Evolutionary conservation across 2,888 invertebrate species (phyloP).

Genomic region (Helicoverpa assulta): DNA sequence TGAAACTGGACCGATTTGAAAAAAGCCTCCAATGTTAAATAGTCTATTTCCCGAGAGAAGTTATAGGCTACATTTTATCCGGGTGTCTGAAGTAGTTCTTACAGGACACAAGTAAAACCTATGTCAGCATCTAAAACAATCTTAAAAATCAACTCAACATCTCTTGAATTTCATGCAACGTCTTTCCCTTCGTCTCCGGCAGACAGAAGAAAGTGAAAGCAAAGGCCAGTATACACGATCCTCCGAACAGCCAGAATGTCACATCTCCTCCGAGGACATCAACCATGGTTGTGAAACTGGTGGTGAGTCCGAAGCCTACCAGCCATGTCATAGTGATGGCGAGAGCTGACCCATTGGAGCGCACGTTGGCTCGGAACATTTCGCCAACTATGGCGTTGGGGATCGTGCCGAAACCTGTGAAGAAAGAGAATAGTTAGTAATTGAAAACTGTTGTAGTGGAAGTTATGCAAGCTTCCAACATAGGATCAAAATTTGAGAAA

Average conservation of each 20-base stretch:
- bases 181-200: constrained; percentile 74
- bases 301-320: constrained; percentile 67
- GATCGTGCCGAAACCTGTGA: constrained; percentile 70
- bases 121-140: too few relatives aligned
- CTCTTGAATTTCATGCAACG: constrained; percentile 70
- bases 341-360: constrained; percentile 68
- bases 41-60: too few relatives aligned
- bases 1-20: too few relatives aligned
- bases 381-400: constrained; percentile 72
- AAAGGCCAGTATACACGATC: constrained; percentile 65
- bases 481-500: too few relatives aligned
- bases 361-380: constrained; percentile 71
- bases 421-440: too few relatives aligned
- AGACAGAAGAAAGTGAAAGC: constrained; percentile 67
- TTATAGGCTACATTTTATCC: too few relatives aligned
- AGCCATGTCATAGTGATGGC: constrained; percentile 70
- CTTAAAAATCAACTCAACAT: constrained; percentile 64
- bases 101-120: too few relatives aligned
- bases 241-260: constrained; percentile 72
- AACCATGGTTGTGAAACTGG: constrained; percentile 67
- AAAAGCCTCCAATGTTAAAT: too few relatives aligned
- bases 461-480: too few relatives aligned
- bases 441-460: too few relatives aligned
- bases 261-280: constrained; percentile 66
- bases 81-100: too few relatives aligned